phyloP scores from a whole-genome alignment of 2,888 invertebrate genomes.

The Agonum fuliginosum region DNA sequence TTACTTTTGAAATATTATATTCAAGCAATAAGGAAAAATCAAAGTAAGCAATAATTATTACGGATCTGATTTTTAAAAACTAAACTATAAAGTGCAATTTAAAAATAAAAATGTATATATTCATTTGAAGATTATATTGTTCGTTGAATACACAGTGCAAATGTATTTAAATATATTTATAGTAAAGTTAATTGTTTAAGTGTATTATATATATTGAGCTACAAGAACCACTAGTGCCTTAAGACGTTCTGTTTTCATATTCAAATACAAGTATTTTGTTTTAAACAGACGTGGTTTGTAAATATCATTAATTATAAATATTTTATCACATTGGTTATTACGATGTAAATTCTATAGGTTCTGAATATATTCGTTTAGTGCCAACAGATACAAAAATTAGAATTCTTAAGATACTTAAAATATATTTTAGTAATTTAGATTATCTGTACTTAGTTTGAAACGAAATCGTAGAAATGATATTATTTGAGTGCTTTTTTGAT shows the following conservation, averaged over 20 bases:
- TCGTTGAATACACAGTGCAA: constrained; percentile 59
- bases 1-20: neutral
- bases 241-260: constrained; percentile 46
- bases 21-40: neutral
- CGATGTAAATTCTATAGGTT: constrained; percentile 45
- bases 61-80: constrained; percentile 8
- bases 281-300: constrained; percentile 41
- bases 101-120: constrained; percentile 53
- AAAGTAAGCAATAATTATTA: constrained; percentile 22
- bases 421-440: constrained; percentile 42
- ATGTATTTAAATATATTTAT: constrained; percentile 59
- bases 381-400: constrained; percentile 47
- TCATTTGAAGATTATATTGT: constrained; percentile 55
- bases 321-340: constrained; percentile 55
- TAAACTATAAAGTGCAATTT: constrained; percentile 53
- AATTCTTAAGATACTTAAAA: constrained; percentile 55
- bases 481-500: constrained; percentile 47
- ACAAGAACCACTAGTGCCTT: constrained; percentile 55
- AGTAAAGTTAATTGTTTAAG: constrained; percentile 55
- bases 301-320: constrained; percentile 54
- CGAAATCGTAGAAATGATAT: constrained; percentile 47
- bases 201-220: constrained; percentile 52
- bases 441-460: constrained; percentile 56
- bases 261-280: constrained; percentile 40
- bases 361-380: constrained; percentile 44